Base-by-base conservation (phyloP, 2,797 vertebrate species). In the Simalia tracyae region DNA sequence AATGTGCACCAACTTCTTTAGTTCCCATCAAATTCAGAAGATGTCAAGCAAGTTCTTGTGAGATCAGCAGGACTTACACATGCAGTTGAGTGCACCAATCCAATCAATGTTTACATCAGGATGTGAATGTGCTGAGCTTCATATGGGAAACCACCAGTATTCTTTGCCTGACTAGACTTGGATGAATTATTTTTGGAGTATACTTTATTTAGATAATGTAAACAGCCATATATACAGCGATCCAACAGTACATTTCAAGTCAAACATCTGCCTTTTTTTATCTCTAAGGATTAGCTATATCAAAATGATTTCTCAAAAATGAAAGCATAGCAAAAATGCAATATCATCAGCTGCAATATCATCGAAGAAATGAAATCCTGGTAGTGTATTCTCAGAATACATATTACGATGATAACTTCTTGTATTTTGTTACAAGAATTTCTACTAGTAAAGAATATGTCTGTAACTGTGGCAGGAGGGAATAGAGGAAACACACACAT, bases 151-250 rank as follows among this genome's bases (percentile, higher is more conserved):
- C 46, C 66, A 88, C 46, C 24, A 92, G 76, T 66, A 31, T 84
- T 54, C 88, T 90, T 92, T 90, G 26, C 2, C 26, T 90, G 93
- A 86, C 63, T 90, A 94, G n/a, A 93, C 90, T 26, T 86, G 0
- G 14, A 7, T 0, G 92, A 93, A 88, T 7, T 86, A 91, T 89
- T 93, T 94, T 59, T 0, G 68, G 9, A 92, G n/a, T 50, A 90
- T 89, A 15, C 68, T 36, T 91, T 66, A 87, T 92, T 91, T 92
- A 22, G 24, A 89, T 61, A 76, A 63, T 42, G 31, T 76, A 84
- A 85, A 57, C 89, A 2, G 0, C 86, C 59, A 54, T 36, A 11
- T 91, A 46, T 91, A 46, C 61, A 61, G 61, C 2, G 57, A 10
- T 88, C 42, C 36, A 91, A 89, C 72, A 76, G 24, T 81, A 84